Evolutionary conservation across 2,797 vertebrate genomes (phyloP).

Genomic region (Ctenopoma multispine): DNA sequence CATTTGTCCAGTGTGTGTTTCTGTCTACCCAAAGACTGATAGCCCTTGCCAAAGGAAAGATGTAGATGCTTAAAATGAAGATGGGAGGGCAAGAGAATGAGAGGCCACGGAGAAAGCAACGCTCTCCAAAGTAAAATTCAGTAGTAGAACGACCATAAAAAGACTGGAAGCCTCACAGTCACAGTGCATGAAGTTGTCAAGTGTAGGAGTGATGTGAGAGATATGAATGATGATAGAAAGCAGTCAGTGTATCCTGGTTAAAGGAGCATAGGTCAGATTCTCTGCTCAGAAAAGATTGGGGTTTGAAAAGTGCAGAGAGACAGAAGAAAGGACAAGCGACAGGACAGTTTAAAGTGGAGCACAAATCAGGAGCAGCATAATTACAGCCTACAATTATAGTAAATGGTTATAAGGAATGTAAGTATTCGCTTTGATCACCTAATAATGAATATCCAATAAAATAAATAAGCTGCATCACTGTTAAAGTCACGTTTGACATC

Average conservation of each 20-base stretch:
- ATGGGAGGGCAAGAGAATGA: conserved; percentile 52
- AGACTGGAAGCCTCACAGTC: conserved; percentile 20
- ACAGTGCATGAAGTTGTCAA: conserved; percentile 36
- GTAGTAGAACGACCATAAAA: conserved; percentile 21
- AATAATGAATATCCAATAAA: conserved; percentile 10
- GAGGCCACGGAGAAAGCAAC: conserved; percentile 25
- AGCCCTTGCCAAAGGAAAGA: conserved; percentile 80
- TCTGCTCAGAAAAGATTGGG: conserved; percentile 48
- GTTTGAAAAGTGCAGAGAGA: conserved; percentile 56
- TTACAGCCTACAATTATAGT: neutral
- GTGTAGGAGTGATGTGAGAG: conserved; percentile 26
- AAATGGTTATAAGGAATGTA: conserved; percentile 34
- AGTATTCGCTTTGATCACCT: conserved; percentile 23
- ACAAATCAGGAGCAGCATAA: conserved; percentile 43
- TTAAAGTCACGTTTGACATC: neutral
- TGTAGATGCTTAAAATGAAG: conserved; percentile 60
- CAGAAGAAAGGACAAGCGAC: conserved; percentile 13
- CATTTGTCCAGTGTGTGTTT: conserved; percentile 31
- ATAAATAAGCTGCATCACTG: neutral
- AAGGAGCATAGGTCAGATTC: conserved; percentile 58
- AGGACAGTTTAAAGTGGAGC: conserved; percentile 29
- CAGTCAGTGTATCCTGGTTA: conserved; percentile 33
- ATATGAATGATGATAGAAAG: conserved; percentile 42
- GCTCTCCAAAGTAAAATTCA: conserved; percentile 24
- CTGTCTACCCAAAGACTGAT: conserved; percentile 65